Conservation (phyloP, 2,888 invertebrate species). For the Brachycybe producta region DNA sequence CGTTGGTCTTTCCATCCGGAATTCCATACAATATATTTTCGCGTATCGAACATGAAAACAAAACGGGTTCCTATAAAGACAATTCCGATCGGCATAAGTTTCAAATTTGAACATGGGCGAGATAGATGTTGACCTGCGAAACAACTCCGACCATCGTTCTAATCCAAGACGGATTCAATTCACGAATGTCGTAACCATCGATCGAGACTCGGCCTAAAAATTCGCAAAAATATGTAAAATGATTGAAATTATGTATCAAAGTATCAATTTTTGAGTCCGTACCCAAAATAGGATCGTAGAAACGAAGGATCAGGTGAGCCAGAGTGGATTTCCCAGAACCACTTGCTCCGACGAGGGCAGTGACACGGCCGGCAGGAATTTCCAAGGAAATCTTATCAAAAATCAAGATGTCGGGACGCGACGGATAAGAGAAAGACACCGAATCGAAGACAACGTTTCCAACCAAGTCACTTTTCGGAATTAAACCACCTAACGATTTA, state of each 20-base stretch:
- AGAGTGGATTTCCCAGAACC: slow-evolving; percentile 93
- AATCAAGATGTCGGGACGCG: slow-evolving; percentile 44
- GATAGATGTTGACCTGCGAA: slow-evolving; percentile 48
- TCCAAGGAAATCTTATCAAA: slow-evolving; percentile 52
- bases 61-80: slow-evolving; percentile 61
- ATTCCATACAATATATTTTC: slow-evolving; percentile 86
- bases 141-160: slow-evolving; percentile 77
- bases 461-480: slow-evolving; percentile 41
- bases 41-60: slow-evolving; percentile 78
- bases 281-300: slow-evolving; percentile 63
- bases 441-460: slow-evolving; percentile 64
- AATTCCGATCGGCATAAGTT: slow-evolving; percentile 3
- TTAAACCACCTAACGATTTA: slow-evolving; percentile 51
- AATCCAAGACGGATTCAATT: slow-evolving; percentile 70
- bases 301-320: slow-evolving; percentile 63
- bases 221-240: slow-evolving; percentile 1
- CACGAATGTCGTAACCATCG: slow-evolving; percentile 61
- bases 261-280: slow-evolving; percentile 6
- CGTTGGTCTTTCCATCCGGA: slow-evolving; percentile 33
- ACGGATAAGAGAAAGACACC: slow-evolving; percentile 59
- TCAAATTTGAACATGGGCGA: not conserved
- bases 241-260: too few species aligned
- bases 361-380: slow-evolving; percentile 53
- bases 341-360: slow-evolving; percentile 79
- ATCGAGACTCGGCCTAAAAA: slow-evolving; percentile 32